A percentile compares a stretch with the other conserved stretches of the same genome.
phyloP scores from a whole-genome alignment of 2,888 invertebrate genomes.

The Sipha maydis region DNA sequence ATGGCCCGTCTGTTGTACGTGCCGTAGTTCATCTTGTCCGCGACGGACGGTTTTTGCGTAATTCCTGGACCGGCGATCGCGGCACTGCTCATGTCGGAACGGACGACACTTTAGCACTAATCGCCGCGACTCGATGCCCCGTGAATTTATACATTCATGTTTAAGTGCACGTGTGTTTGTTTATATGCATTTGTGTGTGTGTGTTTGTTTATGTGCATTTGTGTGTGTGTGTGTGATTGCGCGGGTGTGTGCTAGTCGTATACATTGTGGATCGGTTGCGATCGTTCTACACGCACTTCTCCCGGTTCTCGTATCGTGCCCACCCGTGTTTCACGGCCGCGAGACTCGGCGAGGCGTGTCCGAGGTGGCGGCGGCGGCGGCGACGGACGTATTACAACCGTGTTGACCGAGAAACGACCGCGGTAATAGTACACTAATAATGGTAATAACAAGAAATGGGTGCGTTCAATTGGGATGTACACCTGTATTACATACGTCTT shows the following conservation, averaged over 20 bases:
- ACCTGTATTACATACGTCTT: no score
- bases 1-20: slow-evolving; percentile 23
- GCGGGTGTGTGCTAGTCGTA: no score
- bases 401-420: neutral
- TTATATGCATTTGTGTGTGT: no score
- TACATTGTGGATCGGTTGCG: no score
- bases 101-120: neutral
- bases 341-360: neutral
- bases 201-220: no score
- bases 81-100: slow-evolving; percentile 4
- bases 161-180: no score
- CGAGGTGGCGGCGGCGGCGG: neutral
- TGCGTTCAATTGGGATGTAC: neutral
- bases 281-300: neutral
- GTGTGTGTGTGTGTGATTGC: no score
- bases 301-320: neutral
- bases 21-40: slow-evolving; percentile 14
- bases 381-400: neutral
- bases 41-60: neutral
- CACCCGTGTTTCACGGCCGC: neutral
- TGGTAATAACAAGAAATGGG: neutral
- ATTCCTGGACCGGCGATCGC: neutral
- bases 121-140: neutral
- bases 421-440: no score
- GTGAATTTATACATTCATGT: no score